Conservation (phyloP, 2,113 vertebrate genomes). For the Leptobrachium ailaonicum region DNA sequence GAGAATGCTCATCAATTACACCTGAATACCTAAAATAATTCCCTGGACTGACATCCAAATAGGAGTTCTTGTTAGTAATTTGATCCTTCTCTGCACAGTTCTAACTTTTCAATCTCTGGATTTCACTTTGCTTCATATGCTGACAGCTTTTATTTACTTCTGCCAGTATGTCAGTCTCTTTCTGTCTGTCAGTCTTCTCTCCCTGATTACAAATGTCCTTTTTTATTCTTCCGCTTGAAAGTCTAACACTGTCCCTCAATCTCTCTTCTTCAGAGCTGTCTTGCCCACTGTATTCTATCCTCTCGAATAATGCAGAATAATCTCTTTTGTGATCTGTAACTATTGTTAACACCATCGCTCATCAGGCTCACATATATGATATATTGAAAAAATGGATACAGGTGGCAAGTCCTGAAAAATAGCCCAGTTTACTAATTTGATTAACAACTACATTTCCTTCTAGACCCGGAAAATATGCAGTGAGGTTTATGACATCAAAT, state of each 20-base stretch:
- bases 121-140: not conserved
- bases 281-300: not conserved
- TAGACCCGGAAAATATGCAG: slow-evolving; percentile 12
- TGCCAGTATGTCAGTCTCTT: not conserved
- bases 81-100: not conserved
- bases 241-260: not conserved
- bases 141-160: not conserved
- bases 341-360: not conserved
- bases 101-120: not conserved
- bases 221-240: not conserved
- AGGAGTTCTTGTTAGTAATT: not conserved
- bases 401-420: not conserved
- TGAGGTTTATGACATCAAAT: not conserved
- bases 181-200: not conserved
- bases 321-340: not conserved
- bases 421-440: not conserved
- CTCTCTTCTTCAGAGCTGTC: not conserved
- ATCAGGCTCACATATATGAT: not conserved
- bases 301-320: not conserved
- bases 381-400: not conserved
- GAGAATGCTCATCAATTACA: not conserved
- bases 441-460: not conserved
- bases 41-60: not conserved
- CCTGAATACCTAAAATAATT: not conserved
- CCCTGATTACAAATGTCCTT: slow-evolving; percentile 3